Base-by-base conservation (phyloP, 2,113 vertebrate genomes). In the Cyprinus carpio region DNA sequence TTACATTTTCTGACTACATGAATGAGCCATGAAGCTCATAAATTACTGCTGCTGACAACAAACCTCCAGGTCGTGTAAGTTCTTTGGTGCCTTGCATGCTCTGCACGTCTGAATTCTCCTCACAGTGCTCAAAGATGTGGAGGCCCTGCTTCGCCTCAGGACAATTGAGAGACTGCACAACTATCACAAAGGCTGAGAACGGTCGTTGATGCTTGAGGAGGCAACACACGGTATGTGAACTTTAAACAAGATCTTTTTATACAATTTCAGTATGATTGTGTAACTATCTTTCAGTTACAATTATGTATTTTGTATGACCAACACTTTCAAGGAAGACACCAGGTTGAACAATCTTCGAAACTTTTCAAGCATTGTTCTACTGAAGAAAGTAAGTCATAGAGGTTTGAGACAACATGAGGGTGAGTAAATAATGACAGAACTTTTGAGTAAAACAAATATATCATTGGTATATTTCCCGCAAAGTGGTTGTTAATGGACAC, bases 81-180 rank as follows among this genome's bases (percentile, higher is more conserved):
- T 79, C 40, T 80, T 84, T 29, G 31, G 86, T 25, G 37, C 82
- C 81, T 76, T 74, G 64, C 37, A 83, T 87, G 46, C 75, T 29
- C 64, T 58, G 46, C 75, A 83, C 46, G 49, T 80, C 60, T 56
- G 54, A 84, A 11, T 34, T 83, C 64, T 34, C 37, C 25, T 12
- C 84, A 86, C 71, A 82, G 78, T 34, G 40, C 78, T 81, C 67
- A 82, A 75, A 58, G 40, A 75, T 64, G 46, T 20, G 64, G 84
- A 82, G 69, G 67, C 80, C 78, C 79, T n/a, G 78, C 49, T 83
- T 72, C 8, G 78, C 20, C 67, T 75, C 18, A 8, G 75, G 49
- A 79, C 64, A 67, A 85, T 43, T 60, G 62, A 79, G 60, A 25
- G 37, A 27, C 85, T 81, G 67, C 27, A 15, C 84, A 65, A 11